Percentiles rank a stretch among this genome's conserved stretches.
phyloP scores from a whole-genome alignment of 2,113 vertebrate genomes.

The Corapipo altera region DNA sequence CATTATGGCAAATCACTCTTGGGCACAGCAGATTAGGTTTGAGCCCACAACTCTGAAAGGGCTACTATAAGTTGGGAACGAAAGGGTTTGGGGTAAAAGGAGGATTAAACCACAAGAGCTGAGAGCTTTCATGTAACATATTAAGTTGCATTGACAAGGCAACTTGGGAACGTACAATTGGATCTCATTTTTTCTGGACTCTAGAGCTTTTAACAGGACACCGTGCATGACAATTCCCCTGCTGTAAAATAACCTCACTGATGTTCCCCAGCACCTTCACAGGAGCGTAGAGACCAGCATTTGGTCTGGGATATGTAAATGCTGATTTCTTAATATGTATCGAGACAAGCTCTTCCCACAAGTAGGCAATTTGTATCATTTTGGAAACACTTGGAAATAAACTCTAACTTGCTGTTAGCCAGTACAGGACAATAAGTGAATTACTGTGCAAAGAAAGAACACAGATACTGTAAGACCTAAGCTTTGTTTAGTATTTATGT shows the following conservation, averaged over 20 bases:
- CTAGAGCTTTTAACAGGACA: background rate
- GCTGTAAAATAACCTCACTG: background rate
- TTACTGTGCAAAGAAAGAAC: background rate
- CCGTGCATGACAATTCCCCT: background rate
- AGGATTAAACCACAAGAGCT: background rate
- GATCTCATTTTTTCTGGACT: background rate
- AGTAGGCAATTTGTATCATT: background rate
- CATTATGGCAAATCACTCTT: background rate
- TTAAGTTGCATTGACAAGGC: background rate
- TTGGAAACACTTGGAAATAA: background rate
- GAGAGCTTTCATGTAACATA: background rate
- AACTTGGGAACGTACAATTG: background rate
- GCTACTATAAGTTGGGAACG: background rate
- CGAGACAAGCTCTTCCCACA: background rate
- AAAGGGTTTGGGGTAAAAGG: background rate
- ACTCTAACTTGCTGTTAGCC: background rate
- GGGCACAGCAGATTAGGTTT: background rate
- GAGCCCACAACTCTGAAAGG: background rate
- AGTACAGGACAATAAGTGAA: background rate
- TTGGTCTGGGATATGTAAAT: background rate
- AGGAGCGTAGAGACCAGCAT: background rate
- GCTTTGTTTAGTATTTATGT: background rate
- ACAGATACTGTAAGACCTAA: rapidly evolving
- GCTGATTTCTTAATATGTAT: background rate
- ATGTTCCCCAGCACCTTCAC: background rate